These are phyloP conservation scores for Paramormyrops kingsleyae DNA, from an alignment of 2,113 vertebrate genomes.

Conservation along the genomic window DNA sequence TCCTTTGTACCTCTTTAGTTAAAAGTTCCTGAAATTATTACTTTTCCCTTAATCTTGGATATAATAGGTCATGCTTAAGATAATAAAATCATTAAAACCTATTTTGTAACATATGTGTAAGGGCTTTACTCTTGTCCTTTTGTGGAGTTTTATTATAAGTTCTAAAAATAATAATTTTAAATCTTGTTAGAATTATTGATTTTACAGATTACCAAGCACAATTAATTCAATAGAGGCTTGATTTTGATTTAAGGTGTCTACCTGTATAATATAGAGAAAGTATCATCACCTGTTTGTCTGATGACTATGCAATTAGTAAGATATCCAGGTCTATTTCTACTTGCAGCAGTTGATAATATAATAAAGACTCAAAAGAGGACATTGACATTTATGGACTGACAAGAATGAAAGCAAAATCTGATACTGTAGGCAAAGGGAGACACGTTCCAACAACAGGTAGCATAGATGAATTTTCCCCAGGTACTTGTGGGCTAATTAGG, in stretches of 20 bases:
- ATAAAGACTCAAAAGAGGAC: background rate
- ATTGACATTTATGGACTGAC: background rate
- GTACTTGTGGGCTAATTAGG: constrained; percentile 97
- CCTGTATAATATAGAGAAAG: background rate
- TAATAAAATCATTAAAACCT: background rate
- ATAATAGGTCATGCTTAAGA: background rate
- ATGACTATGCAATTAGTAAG: background rate
- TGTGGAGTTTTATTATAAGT: background rate
- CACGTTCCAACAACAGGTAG: constrained; percentile 59
- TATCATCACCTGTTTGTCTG: background rate
- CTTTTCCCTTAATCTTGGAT: background rate
- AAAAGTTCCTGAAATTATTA: background rate
- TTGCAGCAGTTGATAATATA: background rate
- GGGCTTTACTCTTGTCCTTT: background rate
- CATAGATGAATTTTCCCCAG: constrained; percentile 66
- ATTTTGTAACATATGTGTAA: background rate
- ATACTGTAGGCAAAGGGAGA: background rate
- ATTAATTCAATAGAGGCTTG: background rate
- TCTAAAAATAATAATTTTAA: background rate
- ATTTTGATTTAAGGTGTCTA: background rate
- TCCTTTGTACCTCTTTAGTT: background rate
- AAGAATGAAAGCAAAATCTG: background rate
- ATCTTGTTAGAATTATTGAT: background rate
- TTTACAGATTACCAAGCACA: background rate
- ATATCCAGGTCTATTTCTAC: background rate